phyloP scores from a whole-genome alignment of 1,140 invertebrate genomes.

The Temnothorax longispinosus region DNA sequence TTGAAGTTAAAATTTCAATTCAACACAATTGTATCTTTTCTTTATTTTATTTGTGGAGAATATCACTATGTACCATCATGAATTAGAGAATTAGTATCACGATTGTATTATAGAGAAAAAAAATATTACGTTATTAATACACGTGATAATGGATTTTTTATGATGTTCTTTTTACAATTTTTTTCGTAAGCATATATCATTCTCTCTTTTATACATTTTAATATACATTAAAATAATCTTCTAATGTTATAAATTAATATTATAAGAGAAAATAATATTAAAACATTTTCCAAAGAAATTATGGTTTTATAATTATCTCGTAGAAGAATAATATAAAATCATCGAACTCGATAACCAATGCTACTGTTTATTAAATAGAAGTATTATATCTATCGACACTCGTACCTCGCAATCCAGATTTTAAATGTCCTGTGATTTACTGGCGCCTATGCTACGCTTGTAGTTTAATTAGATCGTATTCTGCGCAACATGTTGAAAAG shows the following conservation, averaged over 20 bases:
- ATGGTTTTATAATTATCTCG: not conserved
- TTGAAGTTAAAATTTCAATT: not conserved
- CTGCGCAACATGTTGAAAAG: not conserved
- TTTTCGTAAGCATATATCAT: not conserved
- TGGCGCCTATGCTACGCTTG: not conserved
- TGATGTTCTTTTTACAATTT: not conserved
- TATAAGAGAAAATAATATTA: not conserved
- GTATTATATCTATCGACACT: not conserved
- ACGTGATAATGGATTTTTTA: not conserved
- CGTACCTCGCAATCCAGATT: not conserved
- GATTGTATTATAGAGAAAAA: too few relatives aligned
- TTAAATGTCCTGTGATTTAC: not conserved
- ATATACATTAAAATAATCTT: not conserved
- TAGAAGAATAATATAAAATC: not conserved
- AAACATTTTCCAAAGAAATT: not conserved
- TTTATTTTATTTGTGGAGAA: not conserved
- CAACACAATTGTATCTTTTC: not conserved
- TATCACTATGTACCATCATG: not conserved
- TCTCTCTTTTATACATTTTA: not conserved
- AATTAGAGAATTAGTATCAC: not conserved
- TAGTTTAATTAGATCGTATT: not conserved
- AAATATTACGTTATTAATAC: not conserved
- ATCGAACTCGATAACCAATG: not conserved
- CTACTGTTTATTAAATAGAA: not conserved
- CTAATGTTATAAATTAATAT: slow-evolving; percentile 6